Evolutionary conservation across 2,797 vertebrate species (phyloP).

Genomic region (Pyrocephalus nanus): DNA sequence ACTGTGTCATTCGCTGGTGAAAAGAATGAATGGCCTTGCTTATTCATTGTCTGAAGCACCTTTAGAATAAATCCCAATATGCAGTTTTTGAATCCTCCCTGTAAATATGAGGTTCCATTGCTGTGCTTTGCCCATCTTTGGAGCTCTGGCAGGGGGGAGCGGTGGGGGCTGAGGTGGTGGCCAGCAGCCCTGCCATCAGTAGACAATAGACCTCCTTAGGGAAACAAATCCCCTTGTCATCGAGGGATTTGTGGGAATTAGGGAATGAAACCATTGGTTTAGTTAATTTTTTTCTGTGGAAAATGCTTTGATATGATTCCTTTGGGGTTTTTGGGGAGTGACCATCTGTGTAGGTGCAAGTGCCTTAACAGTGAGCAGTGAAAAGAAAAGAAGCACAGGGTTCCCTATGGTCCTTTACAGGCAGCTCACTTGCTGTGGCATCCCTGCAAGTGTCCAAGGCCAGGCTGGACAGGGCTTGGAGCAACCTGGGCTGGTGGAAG

Average conservation of each 20-base stretch:
- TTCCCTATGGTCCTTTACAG: neutral
- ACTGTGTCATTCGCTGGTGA: neutral
- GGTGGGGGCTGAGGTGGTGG: neutral
- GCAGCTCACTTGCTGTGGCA: neutral
- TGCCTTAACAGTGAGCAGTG: neutral
- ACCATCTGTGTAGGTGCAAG: neutral
- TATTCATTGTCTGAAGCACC: neutral
- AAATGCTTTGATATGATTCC: neutral
- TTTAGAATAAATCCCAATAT: neutral
- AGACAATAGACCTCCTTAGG: neutral
- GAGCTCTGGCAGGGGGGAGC: fast-evolving
- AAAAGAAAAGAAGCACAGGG: neutral
- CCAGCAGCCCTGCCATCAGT: neutral
- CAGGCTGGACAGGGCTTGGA: fast-evolving
- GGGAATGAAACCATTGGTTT: neutral
- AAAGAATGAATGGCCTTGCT: neutral
- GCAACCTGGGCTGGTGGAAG: neutral
- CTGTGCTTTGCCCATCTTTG: neutral
- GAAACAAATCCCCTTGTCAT: neutral
- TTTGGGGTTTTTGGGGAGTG: neutral
- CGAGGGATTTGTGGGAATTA: neutral
- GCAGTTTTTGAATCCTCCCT: neutral
- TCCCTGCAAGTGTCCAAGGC: neutral
- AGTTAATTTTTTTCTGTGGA: neutral
- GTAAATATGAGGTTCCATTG: neutral